Evolutionary conservation across 2,113 vertebrate genomes (phyloP).

Genomic region (Gallinago jamesoni): DNA sequence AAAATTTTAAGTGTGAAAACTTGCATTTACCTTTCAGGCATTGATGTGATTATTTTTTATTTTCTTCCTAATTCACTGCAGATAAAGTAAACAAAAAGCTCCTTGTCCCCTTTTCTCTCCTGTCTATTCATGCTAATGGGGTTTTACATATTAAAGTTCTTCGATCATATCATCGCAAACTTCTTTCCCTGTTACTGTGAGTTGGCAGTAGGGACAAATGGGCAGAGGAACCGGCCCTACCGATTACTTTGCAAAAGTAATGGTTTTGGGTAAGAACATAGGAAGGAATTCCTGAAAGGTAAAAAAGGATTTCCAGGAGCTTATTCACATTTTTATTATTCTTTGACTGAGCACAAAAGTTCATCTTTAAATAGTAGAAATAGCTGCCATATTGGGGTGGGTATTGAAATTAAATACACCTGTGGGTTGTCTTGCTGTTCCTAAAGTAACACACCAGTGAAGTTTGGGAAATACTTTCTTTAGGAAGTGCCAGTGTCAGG

Average conservation of each 20-base stretch:
- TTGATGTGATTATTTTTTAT: neutral
- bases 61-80: constrained; percentile 27
- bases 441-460: constrained; percentile 89
- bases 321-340: constrained; percentile 46
- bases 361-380: constrained; percentile 82
- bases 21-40: constrained; percentile 81
- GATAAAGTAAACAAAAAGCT: constrained; percentile 32
- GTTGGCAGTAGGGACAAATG: constrained; percentile 75
- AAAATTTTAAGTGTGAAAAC: constrained; percentile 72
- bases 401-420: constrained; percentile 77
- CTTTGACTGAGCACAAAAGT: constrained; percentile 85
- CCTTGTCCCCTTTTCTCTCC: constrained; percentile 73
- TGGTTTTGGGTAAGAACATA: neutral
- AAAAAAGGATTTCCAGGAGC: constrained; percentile 73
- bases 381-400: constrained; percentile 75
- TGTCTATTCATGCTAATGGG: constrained; percentile 74
- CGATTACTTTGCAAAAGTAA: neutral
- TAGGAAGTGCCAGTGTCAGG: constrained; percentile 67
- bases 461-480: constrained; percentile 61
- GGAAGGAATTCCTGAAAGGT: constrained; percentile 83
- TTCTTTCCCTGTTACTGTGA: constrained; percentile 71
- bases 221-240: constrained; percentile 60
- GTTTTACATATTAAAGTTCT: constrained; percentile 25
- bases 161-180: neutral
- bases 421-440: constrained; percentile 94